These are phyloP conservation scores for Planococcus citri DNA, from an alignment of 1,140 invertebrate genomes.

Conservation along the genomic window DNA sequence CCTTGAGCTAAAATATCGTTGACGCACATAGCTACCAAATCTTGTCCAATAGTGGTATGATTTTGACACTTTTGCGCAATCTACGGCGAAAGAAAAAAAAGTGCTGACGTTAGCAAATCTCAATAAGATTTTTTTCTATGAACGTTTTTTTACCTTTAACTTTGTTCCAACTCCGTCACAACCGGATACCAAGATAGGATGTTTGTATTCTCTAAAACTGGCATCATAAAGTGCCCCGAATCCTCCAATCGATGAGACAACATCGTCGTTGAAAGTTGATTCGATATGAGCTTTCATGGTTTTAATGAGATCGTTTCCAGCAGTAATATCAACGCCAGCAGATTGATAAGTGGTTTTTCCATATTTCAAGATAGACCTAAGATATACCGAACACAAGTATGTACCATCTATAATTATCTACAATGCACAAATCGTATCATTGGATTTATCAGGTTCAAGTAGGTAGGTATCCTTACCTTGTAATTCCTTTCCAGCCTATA, in stretches of 20 bases:
- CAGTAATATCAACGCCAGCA: conserved; percentile 86
- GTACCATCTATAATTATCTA: too few species aligned
- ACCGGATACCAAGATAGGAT: conserved; percentile 82
- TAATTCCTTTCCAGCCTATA: conserved; percentile 75
- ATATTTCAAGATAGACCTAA: conserved; percentile 32
- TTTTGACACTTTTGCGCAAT: conserved; percentile 66
- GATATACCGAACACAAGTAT: not conserved
- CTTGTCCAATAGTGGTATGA: conserved; percentile 80
- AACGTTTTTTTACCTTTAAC: conserved; percentile 56
- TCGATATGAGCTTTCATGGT: conserved; percentile 65
- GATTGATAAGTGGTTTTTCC: conserved; percentile 72
- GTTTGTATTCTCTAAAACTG: conserved; percentile 48
- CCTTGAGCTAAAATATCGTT: conserved; percentile 92
- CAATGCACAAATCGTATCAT: too few species aligned
- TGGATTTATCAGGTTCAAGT: not conserved
- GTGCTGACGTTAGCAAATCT: not conserved
- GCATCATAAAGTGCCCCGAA: conserved; percentile 89
- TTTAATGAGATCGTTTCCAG: conserved; percentile 72
- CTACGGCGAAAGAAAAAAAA: conserved; percentile 35
- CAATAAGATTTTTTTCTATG: not conserved
- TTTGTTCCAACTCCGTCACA: conserved; percentile 97
- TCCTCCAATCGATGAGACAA: conserved; percentile 69
- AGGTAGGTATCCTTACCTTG: conserved; percentile 44
- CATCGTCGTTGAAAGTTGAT: conserved; percentile 54
- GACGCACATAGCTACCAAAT: conserved; percentile 95